phyloP scores from a whole-genome alignment of 1,140 invertebrate genomes.

The Microvelia longipes region DNA sequence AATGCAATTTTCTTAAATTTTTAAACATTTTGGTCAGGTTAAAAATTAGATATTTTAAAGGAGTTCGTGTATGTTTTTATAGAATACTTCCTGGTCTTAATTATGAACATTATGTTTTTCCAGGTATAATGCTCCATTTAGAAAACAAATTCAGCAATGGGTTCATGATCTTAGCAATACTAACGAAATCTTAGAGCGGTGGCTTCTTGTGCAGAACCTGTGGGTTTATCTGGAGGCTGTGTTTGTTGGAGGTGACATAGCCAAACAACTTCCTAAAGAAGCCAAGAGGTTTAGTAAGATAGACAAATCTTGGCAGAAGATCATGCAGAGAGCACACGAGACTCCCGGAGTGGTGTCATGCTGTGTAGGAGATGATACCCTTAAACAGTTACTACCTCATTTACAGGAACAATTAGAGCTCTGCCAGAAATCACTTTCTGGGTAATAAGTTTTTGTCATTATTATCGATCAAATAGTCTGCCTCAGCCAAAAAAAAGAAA shows the following conservation, averaged over 20 bases:
- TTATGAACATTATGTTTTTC: conserved; percentile 1
- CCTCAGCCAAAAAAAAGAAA: no score
- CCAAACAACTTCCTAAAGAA: conserved; percentile 90
- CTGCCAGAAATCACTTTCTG: conserved; percentile 91
- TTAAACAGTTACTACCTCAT: conserved; percentile 83
- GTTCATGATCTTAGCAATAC: conserved; percentile 86
- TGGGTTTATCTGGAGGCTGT: conserved; percentile 97
- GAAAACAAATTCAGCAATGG: conserved; percentile 93
- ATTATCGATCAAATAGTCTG: no score
- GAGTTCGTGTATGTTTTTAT: no score
- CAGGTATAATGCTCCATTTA: conserved; percentile 90
- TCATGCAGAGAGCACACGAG: conserved; percentile 88
- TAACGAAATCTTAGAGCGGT: conserved; percentile 89
- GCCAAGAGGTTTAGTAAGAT: conserved; percentile 90
- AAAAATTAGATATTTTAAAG: no score
- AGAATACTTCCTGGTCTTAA: no score
- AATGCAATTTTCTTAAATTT: no score
- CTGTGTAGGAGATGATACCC: conserved; percentile 86
- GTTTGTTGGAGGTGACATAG: conserved; percentile 94
- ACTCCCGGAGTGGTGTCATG: conserved; percentile 88
- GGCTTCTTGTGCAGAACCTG: conserved; percentile 93
- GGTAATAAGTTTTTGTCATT: no score
- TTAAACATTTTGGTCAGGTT: no score
- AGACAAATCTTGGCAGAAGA: conserved; percentile 96
- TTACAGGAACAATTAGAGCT: conserved; percentile 91